These are phyloP conservation scores for Anoplophora glabripennis DNA, from an alignment of 1,140 invertebrate genomes.

Conservation along the genomic window DNA sequence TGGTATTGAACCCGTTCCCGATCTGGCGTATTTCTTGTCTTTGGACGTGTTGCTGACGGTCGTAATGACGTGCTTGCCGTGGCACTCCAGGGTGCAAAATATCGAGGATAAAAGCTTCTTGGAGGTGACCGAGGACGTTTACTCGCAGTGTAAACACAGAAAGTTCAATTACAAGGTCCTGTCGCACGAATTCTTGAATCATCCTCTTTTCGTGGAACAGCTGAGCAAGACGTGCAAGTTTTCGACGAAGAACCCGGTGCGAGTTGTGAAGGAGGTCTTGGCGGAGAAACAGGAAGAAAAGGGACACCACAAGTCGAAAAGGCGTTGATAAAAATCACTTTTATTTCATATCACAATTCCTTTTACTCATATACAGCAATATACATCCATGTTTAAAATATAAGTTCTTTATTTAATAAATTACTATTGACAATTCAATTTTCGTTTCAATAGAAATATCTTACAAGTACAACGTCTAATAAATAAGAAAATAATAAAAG, in stretches of 20 bases:
- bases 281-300: neutral
- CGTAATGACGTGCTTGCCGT: conserved; percentile 33
- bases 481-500: no score
- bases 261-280: neutral
- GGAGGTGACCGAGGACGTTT: conserved; percentile 29
- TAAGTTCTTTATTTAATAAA: neutral
- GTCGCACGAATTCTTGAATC: conserved; percentile 37
- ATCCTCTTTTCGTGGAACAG: conserved; percentile 25
- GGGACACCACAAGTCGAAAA: neutral
- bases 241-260: conserved; percentile 17
- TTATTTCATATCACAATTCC: conserved; percentile 18
- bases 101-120: conserved; percentile 33
- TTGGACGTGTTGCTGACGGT: conserved; percentile 35
- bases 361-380: conserved; percentile 14
- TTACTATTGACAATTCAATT: no score
- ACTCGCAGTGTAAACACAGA: conserved; percentile 13
- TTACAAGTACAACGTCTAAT: no score
- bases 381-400: conserved; percentile 18
- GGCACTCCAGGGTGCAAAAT: conserved; percentile 32
- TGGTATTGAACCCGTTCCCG: conserved; percentile 7
- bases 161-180: conserved; percentile 33
- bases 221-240: conserved; percentile 32
- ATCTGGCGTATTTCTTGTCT: conserved; percentile 30
- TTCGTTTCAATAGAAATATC: no score
- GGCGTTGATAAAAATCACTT: conserved; percentile 14